phyloP scores from a whole-genome alignment of 2,113 vertebrate genomes.

The Chiloscyllium plagiosum region DNA sequence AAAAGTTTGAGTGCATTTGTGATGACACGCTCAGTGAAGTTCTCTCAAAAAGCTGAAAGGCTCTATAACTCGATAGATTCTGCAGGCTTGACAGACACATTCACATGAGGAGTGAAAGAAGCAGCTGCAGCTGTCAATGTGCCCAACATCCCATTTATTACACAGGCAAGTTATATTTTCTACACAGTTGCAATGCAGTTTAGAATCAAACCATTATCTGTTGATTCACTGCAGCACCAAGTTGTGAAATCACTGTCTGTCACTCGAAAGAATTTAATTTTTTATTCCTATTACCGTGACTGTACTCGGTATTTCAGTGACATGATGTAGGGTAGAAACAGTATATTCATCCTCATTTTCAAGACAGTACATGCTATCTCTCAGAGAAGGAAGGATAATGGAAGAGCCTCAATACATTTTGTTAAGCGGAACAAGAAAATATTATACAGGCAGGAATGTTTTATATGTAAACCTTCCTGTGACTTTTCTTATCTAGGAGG shows the following conservation, averaged over 20 bases:
- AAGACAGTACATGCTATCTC: not conserved
- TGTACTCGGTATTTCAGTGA: not conserved
- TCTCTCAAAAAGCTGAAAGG: not conserved
- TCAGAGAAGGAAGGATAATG: not conserved
- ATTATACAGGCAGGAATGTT: not conserved
- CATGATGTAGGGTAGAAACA: not conserved
- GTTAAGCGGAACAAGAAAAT: not conserved
- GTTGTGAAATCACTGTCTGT: not conserved
- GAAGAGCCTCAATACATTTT: not conserved
- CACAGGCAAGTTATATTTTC: not conserved
- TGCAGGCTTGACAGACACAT: not conserved
- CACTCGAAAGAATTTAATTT: not conserved
- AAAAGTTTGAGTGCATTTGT: not conserved
- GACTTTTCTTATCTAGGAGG: not conserved
- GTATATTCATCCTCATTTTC: not conserved
- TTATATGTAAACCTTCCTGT: not conserved
- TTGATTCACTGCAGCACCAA: not conserved
- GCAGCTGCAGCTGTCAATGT: not conserved
- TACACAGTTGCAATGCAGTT: not conserved
- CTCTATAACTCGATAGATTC: not conserved
- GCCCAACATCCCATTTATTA: not conserved
- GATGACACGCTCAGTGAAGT: not conserved
- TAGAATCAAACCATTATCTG: not conserved
- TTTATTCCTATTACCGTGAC: not conserved
- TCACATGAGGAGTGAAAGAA: not conserved